Base-by-base conservation (phyloP, 2,113 vertebrate genomes). In the Cololabis saira region DNA sequence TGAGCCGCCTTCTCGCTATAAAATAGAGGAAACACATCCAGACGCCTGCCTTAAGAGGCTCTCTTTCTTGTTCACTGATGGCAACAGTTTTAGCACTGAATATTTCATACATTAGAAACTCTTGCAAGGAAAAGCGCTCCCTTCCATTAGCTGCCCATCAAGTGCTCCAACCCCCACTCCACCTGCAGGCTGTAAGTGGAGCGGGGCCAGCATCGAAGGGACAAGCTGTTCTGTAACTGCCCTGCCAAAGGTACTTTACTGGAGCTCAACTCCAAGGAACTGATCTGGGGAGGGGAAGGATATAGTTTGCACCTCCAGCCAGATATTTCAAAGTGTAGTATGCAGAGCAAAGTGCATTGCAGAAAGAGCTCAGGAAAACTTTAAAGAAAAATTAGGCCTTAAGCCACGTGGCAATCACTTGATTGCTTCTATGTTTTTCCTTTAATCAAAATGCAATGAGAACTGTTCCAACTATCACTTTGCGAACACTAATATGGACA, bases 211-310 rank as follows among this genome's bases (percentile, higher is more conserved):
- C 44, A 66, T 43, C 48, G n/a, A 74, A 67, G 81, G 81, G 78
- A 86, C 83, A 89, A 67, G 59, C 60, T 65, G 80, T 87, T 79
- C 76, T 72, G 53, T 49, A 41, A 87, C 66, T 3, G 50, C 4
- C 10, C 67, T 85, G 79, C 81, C 80, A 88, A 85, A 75, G 52
- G 68, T 76, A 68, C 82, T 87, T 85, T 71, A 80, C 71, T 76
- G 66, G 57, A 74, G 57, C 48, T 81, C 47, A 21, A 44, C 44
- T 79, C 44, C 57, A 43, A 67, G 55, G 55, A 76, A 59, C 59
- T 49, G 64, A 82, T 50, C 49, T 49, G 65, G 56, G 47, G 59
- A 80, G 49, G 60, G 65, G 58, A 66, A 60, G 56, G 55, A 82
- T 73, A 71, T 61, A 40, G 19, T 73, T 75, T 75, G 61, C 51